Percentiles rank a stretch among this genome's conserved stretches.
Evolutionary conservation across 92 coral and sea anemone species (phyloP).

Genomic region (Galaxea fascicularis): DNA sequence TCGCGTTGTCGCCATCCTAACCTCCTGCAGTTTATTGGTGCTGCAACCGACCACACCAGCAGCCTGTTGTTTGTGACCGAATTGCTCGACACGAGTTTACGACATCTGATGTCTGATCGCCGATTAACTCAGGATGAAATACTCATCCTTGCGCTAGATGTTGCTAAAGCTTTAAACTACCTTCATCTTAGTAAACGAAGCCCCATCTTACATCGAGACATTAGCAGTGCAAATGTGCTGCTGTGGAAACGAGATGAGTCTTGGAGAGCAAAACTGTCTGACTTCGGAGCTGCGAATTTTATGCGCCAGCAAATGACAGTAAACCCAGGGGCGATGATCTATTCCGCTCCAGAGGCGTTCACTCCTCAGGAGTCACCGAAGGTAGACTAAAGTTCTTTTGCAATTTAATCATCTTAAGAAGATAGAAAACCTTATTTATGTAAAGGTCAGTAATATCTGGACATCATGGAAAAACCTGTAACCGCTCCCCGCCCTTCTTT

Average conservation of each 20-base stretch:
- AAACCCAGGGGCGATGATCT: conserved; percentile 97
- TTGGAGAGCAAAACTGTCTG: conserved; percentile 96
- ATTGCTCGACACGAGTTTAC: conserved; percentile 84
- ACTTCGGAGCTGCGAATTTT: conserved; percentile 97
- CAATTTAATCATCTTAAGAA: not conserved
- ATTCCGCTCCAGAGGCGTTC: conserved; percentile 95
- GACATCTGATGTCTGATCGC: conserved; percentile 84
- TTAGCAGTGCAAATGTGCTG: conserved; percentile 96
- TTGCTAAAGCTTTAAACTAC: conserved; percentile 90
- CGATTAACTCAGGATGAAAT: conserved; percentile 89
- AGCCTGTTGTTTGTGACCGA: conserved; percentile 89
- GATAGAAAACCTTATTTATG: no score
- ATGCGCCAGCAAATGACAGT: conserved; percentile 96
- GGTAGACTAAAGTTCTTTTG: conserved; percentile 43
- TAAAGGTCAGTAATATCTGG: no score
- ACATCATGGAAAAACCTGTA: no score
- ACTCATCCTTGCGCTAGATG: conserved; percentile 76
- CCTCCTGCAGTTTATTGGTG: conserved; percentile 93
- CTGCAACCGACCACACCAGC: conserved; percentile 85
- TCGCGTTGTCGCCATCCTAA: conserved; percentile 95
- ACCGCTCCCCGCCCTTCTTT: no score
- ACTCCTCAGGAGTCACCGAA: conserved; percentile 93
- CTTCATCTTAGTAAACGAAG: conserved; percentile 91
- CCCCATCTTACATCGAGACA: conserved; percentile 97
- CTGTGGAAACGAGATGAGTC: conserved; percentile 90